Evolutionary conservation across 64 coral and sea anemone species (phyloP).

Genomic region (Catalaphyllia jardinei): DNA sequence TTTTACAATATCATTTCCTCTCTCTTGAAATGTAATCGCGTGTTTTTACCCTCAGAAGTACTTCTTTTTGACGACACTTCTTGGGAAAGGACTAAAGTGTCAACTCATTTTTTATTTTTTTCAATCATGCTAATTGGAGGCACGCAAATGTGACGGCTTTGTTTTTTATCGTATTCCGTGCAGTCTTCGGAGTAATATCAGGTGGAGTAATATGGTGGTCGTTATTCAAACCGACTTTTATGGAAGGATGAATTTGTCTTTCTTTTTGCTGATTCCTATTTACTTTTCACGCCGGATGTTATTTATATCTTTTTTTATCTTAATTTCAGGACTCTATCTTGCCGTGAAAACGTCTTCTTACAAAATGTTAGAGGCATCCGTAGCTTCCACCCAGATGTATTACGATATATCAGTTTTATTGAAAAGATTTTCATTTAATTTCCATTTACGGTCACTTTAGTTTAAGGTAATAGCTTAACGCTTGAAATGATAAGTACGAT

Average conservation of each 20-base stretch:
- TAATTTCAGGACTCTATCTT: too few species aligned
- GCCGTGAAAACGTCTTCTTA: too few species aligned
- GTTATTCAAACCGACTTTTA: background rate
- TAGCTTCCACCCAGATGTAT: too few species aligned
- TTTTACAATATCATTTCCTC: background rate
- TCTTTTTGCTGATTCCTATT: background rate
- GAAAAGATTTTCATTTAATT: too few species aligned
- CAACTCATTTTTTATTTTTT: background rate
- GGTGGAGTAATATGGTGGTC: too few species aligned
- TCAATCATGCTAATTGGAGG: background rate
- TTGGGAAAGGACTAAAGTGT: background rate
- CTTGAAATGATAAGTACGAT: too few species aligned
- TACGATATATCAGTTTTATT: too few species aligned
- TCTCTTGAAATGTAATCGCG: background rate
- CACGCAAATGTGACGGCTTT: background rate
- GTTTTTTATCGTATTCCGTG: too few species aligned
- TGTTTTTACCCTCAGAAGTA: conserved; percentile 8
- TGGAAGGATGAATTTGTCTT: background rate
- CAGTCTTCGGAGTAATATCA: too few species aligned
- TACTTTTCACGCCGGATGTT: background rate
- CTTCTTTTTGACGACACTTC: background rate
- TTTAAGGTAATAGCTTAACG: too few species aligned
- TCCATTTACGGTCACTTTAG: too few species aligned
- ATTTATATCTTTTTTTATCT: background rate
- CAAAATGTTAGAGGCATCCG: too few species aligned